These are phyloP conservation scores for Spheniscus mendiculus DNA, from an alignment of 2,113 vertebrate genomes.

Conservation along the genomic window DNA sequence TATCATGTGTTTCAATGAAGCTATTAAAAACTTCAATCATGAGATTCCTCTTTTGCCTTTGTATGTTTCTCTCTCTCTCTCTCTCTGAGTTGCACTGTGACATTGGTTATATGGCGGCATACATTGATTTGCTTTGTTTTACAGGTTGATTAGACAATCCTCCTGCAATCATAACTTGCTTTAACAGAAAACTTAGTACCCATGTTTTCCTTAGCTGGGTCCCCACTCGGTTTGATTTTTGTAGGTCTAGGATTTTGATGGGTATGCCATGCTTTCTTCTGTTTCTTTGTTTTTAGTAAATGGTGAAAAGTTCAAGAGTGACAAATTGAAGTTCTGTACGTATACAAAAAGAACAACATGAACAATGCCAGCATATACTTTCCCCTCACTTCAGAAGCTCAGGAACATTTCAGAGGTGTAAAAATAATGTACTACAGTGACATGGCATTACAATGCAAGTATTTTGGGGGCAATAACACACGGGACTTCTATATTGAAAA, in stretches of 20 bases:
- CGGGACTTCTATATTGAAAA: background rate
- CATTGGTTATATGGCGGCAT: slow-evolving; percentile 22
- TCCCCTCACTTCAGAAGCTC: background rate
- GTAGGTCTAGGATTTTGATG: background rate
- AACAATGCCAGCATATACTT: background rate
- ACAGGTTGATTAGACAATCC: background rate
- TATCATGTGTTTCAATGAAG: slow-evolving; percentile 61
- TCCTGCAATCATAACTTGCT: slow-evolving; percentile 21
- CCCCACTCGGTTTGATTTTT: background rate
- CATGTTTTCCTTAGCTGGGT: background rate
- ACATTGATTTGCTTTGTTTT: slow-evolving; percentile 41
- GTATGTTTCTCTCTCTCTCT: slow-evolving; percentile 1
- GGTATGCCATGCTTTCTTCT: background rate
- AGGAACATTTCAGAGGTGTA: background rate
- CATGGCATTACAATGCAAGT: background rate
- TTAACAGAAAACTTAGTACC: background rate
- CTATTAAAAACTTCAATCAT: slow-evolving; percentile 59
- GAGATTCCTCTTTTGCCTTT: slow-evolving; percentile 24
- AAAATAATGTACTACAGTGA: background rate
- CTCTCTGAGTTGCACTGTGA: slow-evolving; percentile 8
- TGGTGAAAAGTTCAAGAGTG: background rate
- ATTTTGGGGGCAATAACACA: background rate
- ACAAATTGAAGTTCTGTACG: background rate
- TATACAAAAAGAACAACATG: background rate
- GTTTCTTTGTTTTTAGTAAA: slow-evolving; percentile 1